Evolutionary conservation across 2,888 invertebrate species (phyloP).

Genomic region (Agrotis ipsilon): DNA sequence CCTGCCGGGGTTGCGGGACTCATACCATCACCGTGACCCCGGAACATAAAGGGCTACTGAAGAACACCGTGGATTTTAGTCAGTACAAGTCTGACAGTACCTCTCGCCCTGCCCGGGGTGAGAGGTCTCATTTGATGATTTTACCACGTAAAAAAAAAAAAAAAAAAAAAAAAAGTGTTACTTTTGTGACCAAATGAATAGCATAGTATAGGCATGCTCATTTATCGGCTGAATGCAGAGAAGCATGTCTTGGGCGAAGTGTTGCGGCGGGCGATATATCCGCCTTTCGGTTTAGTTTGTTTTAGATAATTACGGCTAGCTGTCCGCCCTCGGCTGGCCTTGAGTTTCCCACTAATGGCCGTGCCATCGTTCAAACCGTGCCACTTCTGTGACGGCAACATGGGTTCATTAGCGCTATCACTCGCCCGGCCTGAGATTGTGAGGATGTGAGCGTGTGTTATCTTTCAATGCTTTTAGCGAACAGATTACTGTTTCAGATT

Average conservation of each 20-base stretch:
- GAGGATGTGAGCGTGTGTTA: constrained; percentile 80
- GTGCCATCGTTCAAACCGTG: constrained; percentile 83
- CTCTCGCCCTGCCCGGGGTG: no score
- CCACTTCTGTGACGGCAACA: constrained; percentile 86
- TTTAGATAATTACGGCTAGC: constrained; percentile 85
- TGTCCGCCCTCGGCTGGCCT: constrained; percentile 84
- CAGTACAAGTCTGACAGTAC: no score
- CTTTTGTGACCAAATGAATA: constrained; percentile 12
- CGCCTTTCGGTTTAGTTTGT: constrained; percentile 75
- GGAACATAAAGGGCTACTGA: no score
- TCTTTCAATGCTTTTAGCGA: constrained; percentile 87
- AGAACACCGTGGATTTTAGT: no score
- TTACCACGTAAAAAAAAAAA: no score
- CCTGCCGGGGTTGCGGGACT: no score
- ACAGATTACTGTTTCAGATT: constrained; percentile 79
- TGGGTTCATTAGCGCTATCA: constrained; percentile 90
- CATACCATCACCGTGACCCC: no score
- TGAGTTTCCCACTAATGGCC: constrained; percentile 83
- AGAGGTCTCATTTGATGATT: no score
- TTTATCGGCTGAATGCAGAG: constrained; percentile 58
- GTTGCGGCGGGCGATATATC: constrained; percentile 70
- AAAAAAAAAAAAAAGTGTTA: no score
- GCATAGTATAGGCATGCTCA: constrained; percentile 35
- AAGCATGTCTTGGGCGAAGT: constrained; percentile 56
- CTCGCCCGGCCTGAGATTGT: constrained; percentile 78